Conservation (phyloP, 2,113 vertebrate species). For the Pterocles orientalis region DNA sequence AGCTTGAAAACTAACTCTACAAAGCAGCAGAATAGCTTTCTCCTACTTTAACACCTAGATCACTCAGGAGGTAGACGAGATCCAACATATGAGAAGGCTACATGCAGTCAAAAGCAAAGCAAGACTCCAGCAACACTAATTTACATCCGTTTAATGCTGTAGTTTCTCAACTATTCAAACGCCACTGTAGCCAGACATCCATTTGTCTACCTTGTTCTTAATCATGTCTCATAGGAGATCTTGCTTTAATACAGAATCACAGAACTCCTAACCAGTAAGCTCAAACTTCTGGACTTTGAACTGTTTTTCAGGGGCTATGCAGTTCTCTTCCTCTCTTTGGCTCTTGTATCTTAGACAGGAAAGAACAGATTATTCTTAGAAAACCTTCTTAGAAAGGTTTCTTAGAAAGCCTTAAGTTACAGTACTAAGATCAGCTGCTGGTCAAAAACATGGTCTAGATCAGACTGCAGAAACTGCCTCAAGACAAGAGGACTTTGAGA, state of each 20-base stretch:
- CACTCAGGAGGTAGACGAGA: background rate
- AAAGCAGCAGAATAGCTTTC: background rate
- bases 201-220: background rate
- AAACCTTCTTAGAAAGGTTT: background rate
- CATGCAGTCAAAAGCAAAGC: background rate
- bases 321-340: background rate
- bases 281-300: background rate
- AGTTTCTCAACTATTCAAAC: background rate
- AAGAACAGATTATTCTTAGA: background rate
- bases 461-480: background rate
- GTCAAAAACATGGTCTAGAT: background rate
- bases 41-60: background rate
- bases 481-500: background rate
- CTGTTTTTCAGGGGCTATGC: background rate
- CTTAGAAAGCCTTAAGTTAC: background rate
- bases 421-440: background rate
- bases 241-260: background rate
- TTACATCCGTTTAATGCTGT: background rate
- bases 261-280: background rate
- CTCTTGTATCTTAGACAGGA: background rate
- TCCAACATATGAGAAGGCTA: background rate
- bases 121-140: background rate
- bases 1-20: background rate
- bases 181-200: background rate
- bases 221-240: background rate